Evolutionary conservation across 2,888 invertebrate species (phyloP).

Genomic region (Carpatolechia fugitivella): DNA sequence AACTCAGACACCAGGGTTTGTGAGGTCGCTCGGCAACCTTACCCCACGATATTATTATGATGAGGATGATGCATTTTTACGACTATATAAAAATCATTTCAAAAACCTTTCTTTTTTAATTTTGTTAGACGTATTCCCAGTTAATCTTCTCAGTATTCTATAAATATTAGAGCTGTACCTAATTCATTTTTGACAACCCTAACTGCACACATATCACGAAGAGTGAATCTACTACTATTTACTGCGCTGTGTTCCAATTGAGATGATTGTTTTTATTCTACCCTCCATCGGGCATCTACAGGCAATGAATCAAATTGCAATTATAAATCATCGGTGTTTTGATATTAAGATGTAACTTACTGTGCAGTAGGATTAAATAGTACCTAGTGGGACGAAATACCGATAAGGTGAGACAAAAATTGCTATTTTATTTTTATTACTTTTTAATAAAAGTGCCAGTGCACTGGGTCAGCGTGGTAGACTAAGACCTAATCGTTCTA

Average conservation of each 20-base stretch:
- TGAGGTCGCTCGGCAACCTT: no score
- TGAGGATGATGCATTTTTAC: no score
- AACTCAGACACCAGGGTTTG: no score
- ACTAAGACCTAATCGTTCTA: no score
- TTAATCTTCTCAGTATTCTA: no score
- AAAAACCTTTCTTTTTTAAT: no score
- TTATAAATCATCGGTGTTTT: slow-evolving; percentile 24
- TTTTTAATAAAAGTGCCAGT: no score
- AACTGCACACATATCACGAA: not conserved
- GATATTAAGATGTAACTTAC: slow-evolving; percentile 26
- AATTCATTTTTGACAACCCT: not conserved
- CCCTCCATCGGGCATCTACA: slow-evolving; percentile 13
- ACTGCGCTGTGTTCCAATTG: slow-evolving; percentile 13
- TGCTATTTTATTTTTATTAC: not conserved
- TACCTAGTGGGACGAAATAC: not conserved
- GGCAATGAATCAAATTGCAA: slow-evolving; percentile 25
- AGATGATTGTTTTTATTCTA: slow-evolving; percentile 21
- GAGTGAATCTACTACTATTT: slow-evolving; percentile 1
- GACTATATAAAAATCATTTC: no score
- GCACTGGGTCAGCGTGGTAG: no score
- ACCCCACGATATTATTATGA: no score
- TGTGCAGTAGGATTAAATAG: not conserved
- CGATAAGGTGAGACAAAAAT: not conserved
- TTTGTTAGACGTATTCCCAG: no score
- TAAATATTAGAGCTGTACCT: no score